phyloP scores from a whole-genome alignment of 2,888 invertebrate genomes.

The Erebia palarica region DNA sequence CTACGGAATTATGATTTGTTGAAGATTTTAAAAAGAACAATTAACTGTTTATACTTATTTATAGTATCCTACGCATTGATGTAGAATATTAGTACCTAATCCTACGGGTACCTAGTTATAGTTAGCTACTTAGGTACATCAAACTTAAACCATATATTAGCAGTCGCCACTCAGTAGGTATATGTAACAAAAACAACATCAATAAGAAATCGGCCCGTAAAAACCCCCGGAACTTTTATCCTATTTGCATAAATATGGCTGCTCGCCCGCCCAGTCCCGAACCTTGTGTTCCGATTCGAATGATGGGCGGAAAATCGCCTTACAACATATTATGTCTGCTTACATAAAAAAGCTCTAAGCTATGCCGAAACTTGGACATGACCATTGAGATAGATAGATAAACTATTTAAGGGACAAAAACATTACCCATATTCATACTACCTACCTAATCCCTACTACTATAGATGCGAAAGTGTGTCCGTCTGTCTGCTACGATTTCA shows the following conservation, averaged over 20 bases:
- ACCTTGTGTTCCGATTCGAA: constrained; percentile 32
- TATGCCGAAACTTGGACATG: constrained; percentile 33
- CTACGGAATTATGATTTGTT: too few species aligned
- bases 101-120: too few species aligned
- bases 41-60: too few species aligned
- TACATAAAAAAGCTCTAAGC: constrained; percentile 18
- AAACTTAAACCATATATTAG: not conserved
- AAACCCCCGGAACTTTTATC: not conserved
- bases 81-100: too few species aligned
- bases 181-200: not conserved
- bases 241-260: constrained; percentile 1
- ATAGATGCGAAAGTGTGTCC: too few species aligned
- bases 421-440: too few species aligned
- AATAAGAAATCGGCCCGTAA: not conserved
- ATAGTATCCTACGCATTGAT: too few species aligned
- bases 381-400: not conserved
- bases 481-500: too few species aligned
- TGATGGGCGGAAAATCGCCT: constrained; percentile 32
- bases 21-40: too few species aligned
- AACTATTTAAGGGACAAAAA: too few species aligned
- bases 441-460: too few species aligned
- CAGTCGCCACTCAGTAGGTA: too few species aligned
- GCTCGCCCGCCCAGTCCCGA: constrained; percentile 5
- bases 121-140: not conserved
- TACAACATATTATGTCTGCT: constrained; percentile 25